Evolutionary conservation across 2,888 invertebrate genomes (phyloP), one percentile per base, ranked within the genome.

Genomic region (Alentia gelatinosa): DNA sequence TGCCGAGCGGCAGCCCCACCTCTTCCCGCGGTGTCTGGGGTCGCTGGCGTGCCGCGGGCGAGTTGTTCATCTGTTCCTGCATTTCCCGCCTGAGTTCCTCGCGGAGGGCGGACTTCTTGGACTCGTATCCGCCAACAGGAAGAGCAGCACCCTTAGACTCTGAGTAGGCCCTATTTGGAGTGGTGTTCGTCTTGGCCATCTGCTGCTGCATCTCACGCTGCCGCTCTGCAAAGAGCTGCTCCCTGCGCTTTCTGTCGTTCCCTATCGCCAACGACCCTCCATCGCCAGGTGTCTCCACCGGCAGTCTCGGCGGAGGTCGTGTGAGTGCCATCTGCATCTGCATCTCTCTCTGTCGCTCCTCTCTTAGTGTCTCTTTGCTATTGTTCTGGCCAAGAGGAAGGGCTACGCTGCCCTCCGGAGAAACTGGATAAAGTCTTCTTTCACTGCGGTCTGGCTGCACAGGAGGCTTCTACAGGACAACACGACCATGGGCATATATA

Each of bases 221-320:
- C 89, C 95, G 92, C 90, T 95, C 94, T 19, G 93, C 94, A 83
- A 94, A 93, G 42, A 95, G 93, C 89, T 93, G 92, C 84, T 94
- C 92, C 84, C 93, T 89, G 79, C 91, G 91, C 37, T 93, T 89
- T 26, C 94, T 94, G 91, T 95, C 94, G 33, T 92, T 86, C 7
- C 95, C 95, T 15, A 95, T 26, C 23, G 56, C 35, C n/a, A 89
- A 37, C 3, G 35, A 56, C 19, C 47, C 42, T 0, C 86, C 86
- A 12, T 86, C 30, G 5, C 5, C 9, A 0, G 86, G 86, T 5
- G 86, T 30, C 30, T 23, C 47, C 1, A 30, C 42, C 30, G 19
- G 26, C 15, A 30, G 19, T 1, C 86, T 26, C 9, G 35, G n/a
- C 15, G 86, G 30, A 0, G 86, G 47, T 19, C 30, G 19, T 1